Percentiles rank a stretch among this genome's conserved stretches.
phyloP scores from a whole-genome alignment of 92 coral and sea anemone genomes.

The Actinostola sp. region DNA sequence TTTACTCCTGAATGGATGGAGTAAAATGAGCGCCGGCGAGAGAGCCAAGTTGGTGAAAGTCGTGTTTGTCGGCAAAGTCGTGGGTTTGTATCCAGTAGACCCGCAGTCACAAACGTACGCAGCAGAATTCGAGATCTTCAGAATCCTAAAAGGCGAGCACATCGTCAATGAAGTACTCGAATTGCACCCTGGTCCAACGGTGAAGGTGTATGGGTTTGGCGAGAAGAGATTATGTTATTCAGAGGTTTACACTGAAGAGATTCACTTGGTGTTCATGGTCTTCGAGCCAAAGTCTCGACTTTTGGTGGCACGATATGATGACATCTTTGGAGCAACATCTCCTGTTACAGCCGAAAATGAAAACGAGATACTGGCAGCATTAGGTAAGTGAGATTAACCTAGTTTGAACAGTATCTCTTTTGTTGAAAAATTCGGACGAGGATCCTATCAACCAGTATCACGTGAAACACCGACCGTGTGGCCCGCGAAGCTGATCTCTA shows the following conservation, averaged over 20 bases:
- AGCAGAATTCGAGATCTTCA: constrained; percentile 80
- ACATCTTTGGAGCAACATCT: constrained; percentile 83
- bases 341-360: constrained; percentile 72
- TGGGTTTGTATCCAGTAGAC: constrained; percentile 55
- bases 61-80: constrained; percentile 87
- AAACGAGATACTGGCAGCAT: constrained; percentile 65
- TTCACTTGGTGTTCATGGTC: constrained; percentile 75
- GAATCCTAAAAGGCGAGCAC: constrained; percentile 78
- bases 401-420: no score
- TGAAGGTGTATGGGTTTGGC: constrained; percentile 86
- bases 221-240: constrained; percentile 69
- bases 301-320: constrained; percentile 81
- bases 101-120: constrained; percentile 53
- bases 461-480: neutral
- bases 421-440: no score
- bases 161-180: constrained; percentile 76
- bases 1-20: constrained; percentile 78
- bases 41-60: constrained; percentile 80
- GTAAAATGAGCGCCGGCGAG: constrained; percentile 61
- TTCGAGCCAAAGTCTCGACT: constrained; percentile 58
- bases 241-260: constrained; percentile 73
- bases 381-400: constrained; percentile 63
- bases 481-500: neutral
- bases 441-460: no score
- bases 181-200: constrained; percentile 56